These are phyloP conservation scores for Phoenoteleia sp. DNA, from an alignment of 2,888 invertebrate species.

Conservation along the genomic window DNA sequence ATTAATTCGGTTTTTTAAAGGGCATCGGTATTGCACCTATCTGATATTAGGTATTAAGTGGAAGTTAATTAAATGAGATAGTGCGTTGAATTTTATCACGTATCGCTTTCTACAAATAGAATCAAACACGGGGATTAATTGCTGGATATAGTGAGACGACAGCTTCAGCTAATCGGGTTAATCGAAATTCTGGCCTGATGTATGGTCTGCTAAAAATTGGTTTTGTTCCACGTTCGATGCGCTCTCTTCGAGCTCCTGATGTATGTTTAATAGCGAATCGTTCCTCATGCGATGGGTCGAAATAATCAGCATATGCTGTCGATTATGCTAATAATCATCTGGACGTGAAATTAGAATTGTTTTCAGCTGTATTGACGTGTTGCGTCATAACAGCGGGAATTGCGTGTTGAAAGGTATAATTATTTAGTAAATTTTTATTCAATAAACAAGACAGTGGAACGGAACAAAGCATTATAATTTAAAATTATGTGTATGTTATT, in stretches of 20 bases:
- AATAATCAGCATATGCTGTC: conserved; percentile 65
- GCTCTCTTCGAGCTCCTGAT: conserved; percentile 44
- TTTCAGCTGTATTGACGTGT: conserved; percentile 11
- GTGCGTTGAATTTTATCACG: conserved; percentile 46
- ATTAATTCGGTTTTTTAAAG: background rate
- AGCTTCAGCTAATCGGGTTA: conserved; percentile 76
- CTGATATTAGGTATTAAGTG: conserved; percentile 29
- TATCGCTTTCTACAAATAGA: conserved; percentile 59
- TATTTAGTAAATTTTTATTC: background rate
- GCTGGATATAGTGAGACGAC: conserved; percentile 76
- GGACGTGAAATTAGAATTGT: conserved; percentile 42
- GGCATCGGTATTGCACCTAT: background rate
- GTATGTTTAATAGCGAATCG: conserved; percentile 51
- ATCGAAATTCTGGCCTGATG: conserved; percentile 75
- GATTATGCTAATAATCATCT: conserved; percentile 62
- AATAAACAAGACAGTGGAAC: background rate
- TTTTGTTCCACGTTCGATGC: conserved; percentile 61
- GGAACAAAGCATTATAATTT: background rate
- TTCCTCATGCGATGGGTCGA: conserved; percentile 35
- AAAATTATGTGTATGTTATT: background rate
- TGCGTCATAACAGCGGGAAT: background rate
- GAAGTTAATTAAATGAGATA: conserved; percentile 47
- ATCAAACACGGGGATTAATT: conserved; percentile 74
- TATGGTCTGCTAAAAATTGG: conserved; percentile 72
- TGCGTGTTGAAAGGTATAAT: background rate